Base-by-base conservation (phyloP, 1,140 invertebrate species). In the Harpegnathos saltator region DNA sequence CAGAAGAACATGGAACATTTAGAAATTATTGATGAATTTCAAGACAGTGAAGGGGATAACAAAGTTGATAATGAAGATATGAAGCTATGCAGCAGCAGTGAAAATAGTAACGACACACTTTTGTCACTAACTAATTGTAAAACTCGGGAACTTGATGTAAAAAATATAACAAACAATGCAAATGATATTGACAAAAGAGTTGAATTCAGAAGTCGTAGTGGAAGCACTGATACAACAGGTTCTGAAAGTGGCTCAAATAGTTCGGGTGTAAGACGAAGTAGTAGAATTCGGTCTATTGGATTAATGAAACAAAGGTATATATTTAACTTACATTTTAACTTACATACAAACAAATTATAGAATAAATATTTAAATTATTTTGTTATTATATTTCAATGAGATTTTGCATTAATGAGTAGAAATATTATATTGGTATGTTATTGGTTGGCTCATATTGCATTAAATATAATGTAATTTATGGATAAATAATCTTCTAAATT, bases 31-130 rank as follows among this genome's bases (percentile, higher is more conserved):
- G 73, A 84, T 17, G 80, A 68, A 38, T 80, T 74, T 29, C 85
- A 87, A 19, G 82, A 81, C 61, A 93, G 90, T 59, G 93, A 93
- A 77, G 65, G 90, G 1, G 92, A 94, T 63, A 89, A 93, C 5
- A 93, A 94, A 85, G 58, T 89, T 15, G 91, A 94, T 56, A 88
- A 87, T 5, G 93, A 94, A 66, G 93, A 94, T 72, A 82, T 85
- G n/a, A 94, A 94, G 68, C 65, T 94, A 22, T 93, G 91, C 0
- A 93, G 93, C 48, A 90, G 93, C 61, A 94, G 93, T 82, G 93
- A 94, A 56, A 94, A 93, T 48, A 94, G 93, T 80, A 94, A 93
- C 19, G 94, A 94, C n/a, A 94, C 91, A 22, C 82, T 91, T n/a
- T 73, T 89, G 7, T 93, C 92, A 1, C 72, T 89, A 5, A 93